phyloP scores from a whole-genome alignment of 2,797 vertebrate species.

The Florisuga fusca region DNA sequence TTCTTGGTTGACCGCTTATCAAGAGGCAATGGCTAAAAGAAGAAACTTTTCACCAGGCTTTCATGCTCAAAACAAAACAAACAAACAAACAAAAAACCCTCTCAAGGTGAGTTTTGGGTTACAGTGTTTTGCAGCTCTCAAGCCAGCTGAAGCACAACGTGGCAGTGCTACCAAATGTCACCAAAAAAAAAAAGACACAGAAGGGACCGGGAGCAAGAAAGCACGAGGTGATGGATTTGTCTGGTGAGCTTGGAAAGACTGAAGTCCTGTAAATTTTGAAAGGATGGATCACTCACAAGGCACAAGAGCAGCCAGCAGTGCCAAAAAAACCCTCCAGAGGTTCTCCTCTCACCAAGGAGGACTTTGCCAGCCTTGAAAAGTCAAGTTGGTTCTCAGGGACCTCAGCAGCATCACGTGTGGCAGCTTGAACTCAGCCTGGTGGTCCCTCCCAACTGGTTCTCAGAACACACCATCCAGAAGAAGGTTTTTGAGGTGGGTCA shows the following conservation, averaged over 20 bases:
- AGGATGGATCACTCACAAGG: background rate
- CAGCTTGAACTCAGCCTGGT: accelerated
- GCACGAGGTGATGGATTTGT: background rate
- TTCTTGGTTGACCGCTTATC: constrained; percentile 38
- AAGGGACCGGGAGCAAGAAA: background rate
- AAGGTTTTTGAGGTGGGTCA: background rate
- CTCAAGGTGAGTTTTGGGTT: background rate
- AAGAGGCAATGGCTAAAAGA: constrained; percentile 48
- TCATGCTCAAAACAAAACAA: background rate
- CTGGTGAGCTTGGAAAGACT: background rate
- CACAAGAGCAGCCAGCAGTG: background rate
- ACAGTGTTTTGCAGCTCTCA: background rate
- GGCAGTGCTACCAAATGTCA: background rate
- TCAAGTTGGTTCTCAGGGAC: background rate
- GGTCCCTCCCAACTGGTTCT: background rate
- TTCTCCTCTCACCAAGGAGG: background rate
- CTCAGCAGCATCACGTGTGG: background rate
- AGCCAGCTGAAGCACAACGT: background rate
- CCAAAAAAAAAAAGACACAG: background rate
- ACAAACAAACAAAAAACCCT: background rate
- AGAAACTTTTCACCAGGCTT: background rate
- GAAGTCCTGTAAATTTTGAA: background rate
- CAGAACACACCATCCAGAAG: background rate
- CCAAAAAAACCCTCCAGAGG: background rate
- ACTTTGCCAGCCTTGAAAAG: background rate